Base-by-base conservation (phyloP, 2,797 vertebrate genomes). In the Synaphobranchus kaupii region DNA sequence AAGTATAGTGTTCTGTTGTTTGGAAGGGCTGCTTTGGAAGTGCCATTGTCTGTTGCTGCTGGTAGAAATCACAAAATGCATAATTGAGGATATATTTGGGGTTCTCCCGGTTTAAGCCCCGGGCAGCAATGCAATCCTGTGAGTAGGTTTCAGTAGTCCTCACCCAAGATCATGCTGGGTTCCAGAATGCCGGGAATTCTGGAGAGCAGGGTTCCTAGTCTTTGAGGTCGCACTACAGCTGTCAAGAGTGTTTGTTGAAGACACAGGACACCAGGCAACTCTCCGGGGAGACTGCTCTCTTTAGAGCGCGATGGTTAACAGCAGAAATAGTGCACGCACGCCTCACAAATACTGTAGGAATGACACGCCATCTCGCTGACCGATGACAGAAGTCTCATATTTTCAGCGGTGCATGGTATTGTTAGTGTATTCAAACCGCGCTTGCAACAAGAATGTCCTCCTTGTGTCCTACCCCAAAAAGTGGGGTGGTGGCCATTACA, bases 231-330 rank as follows among this genome's bases (percentile, higher is more conserved):
- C 10, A 58, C 15, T 15, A 56, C 82, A 58, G 52, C 52, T 56
- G 82, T 58, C 82, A 81, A 50, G n/a, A 81, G 78, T 50, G 22
- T 83, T 83, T 83, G 82, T 56, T 31, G n/a, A 56, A 83, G 82
- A 83, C n/a, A 56, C 50, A 34, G 82, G 52, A 58, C 82, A 83
- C 17, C 50, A 56, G 82, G 52, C n/a, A 28, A 22, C 44, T 50
- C 78, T 50, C 73, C 4, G 47, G 78, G 78, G 44, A 47, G 39
- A 81, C 78, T 44, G 73, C 4, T 15, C 13, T 17, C 73, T 20
- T 76, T 13, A 71, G 68, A 31, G 68, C 1, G 39, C 28, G 22
- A 28, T 78, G 39, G 39, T 34, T 20, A 78, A 22, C 73, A 78
- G 39, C 73, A 81, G 47, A 25, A 50, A n/a, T n/a, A 48, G 78